Evolutionary conservation across 2,113 vertebrate species (phyloP).

Genomic region (Corvus hawaiiensis): DNA sequence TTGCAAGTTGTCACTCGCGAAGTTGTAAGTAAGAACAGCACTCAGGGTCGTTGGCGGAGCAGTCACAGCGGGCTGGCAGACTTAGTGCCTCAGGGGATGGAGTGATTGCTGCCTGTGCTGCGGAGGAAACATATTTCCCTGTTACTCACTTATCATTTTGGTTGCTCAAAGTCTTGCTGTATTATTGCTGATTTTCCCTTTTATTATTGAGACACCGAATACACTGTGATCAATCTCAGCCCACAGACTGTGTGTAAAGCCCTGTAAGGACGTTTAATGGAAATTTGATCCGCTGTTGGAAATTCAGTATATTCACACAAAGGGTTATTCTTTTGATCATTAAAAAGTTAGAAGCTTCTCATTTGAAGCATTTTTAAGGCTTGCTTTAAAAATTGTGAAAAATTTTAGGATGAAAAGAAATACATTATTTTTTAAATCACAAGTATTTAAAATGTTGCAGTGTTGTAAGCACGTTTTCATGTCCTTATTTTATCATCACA

Average conservation of each 20-base stretch:
- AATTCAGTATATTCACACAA: neutral
- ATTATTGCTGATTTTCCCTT: neutral
- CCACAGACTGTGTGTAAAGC: neutral
- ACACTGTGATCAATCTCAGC: neutral
- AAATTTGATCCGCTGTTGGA: neutral
- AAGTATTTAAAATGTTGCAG: neutral
- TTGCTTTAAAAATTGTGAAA: neutral
- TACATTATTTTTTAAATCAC: neutral
- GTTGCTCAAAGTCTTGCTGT: neutral
- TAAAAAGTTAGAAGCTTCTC: neutral
- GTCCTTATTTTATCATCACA: neutral
- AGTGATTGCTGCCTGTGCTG: neutral
- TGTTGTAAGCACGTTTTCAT: neutral
- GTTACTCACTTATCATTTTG: neutral
- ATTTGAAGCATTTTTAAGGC: neutral
- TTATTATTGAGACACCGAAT: neutral
- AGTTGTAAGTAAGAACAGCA: neutral
- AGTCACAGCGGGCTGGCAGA: neutral
- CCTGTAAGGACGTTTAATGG: neutral
- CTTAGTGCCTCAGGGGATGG: constrained; percentile 12
- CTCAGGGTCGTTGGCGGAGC: neutral
- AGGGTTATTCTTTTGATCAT: neutral
- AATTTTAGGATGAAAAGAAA: neutral
- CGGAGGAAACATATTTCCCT: neutral
- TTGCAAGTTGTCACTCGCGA: neutral